These are phyloP conservation scores for Molanna angustata DNA, from an alignment of 2,888 invertebrate species.

Conservation along the genomic window DNA sequence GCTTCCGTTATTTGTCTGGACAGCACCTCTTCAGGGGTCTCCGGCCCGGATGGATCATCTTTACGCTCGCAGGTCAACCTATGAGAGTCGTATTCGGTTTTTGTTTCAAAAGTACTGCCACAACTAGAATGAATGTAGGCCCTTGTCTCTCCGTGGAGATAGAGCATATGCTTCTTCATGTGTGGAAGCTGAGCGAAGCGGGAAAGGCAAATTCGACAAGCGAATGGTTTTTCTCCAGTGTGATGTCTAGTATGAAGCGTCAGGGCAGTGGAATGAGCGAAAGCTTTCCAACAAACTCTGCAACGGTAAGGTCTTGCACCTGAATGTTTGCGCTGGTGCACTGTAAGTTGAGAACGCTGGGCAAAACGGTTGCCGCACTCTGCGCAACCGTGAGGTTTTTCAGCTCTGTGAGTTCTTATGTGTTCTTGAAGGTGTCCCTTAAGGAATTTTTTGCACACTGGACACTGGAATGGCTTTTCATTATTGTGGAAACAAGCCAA, in stretches of 20 bases:
- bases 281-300: conserved; percentile 74
- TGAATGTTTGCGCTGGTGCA: conserved; percentile 80
- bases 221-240: conserved; percentile 83
- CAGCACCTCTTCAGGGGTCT: conserved; percentile 40
- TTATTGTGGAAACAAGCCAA: conserved; percentile 73
- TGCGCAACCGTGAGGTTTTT: conserved; percentile 74
- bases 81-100: conserved; percentile 69
- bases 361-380: conserved; percentile 78
- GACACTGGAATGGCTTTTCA: conserved; percentile 71
- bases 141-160: conserved; percentile 75
- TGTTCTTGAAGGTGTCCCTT: conserved; percentile 82
- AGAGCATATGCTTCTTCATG: conserved; percentile 84
- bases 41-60: conserved; percentile 31
- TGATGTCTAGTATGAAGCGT: conserved; percentile 80
- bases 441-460: conserved; percentile 75
- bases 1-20: conserved; percentile 41
- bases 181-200: conserved; percentile 82
- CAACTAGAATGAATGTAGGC: conserved; percentile 77
- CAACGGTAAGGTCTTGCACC: conserved; percentile 82
- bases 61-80: conserved; percentile 47
- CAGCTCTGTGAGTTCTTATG: conserved; percentile 75
- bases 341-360: conserved; percentile 80
- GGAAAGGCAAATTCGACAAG: conserved; percentile 65
- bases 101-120: conserved; percentile 71
- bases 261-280: conserved; percentile 81